Evolutionary conservation across 2,797 vertebrate genomes (phyloP).

Genomic region (Setipinna tenuifilis): DNA sequence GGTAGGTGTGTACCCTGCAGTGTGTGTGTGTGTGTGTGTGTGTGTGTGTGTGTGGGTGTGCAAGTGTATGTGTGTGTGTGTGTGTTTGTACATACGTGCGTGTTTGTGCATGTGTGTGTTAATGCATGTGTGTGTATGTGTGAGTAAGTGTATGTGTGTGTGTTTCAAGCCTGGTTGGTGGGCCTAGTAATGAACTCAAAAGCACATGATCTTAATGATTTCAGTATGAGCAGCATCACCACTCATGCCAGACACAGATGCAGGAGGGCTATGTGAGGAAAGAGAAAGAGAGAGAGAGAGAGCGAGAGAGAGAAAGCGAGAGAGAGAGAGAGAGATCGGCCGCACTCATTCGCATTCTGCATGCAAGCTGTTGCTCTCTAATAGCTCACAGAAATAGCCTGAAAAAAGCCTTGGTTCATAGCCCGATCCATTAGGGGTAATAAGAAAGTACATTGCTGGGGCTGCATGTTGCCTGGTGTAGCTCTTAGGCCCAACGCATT

Average conservation of each 20-base stretch:
- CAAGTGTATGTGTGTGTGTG: neutral
- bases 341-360: neutral
- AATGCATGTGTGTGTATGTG: neutral
- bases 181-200: neutral
- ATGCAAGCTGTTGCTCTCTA: neutral
- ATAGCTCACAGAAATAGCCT: neutral
- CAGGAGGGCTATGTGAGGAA: neutral
- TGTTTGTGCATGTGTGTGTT: neutral
- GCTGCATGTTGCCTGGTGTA: neutral
- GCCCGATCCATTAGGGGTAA: neutral
- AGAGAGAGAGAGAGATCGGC: neutral
- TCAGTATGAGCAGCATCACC: neutral
- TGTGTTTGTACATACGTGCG: neutral
- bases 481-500: neutral
- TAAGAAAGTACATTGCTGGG: neutral
- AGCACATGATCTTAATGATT: neutral
- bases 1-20: neutral
- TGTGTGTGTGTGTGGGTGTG: slow-evolving; percentile 34
- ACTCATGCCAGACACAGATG: neutral
- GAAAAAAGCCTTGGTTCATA: neutral
- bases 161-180: neutral
- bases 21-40: slow-evolving; percentile 32
- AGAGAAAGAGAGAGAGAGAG: neutral
- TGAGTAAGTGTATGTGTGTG: neutral
- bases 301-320: too few species aligned